Evolutionary conservation across 2,888 invertebrate genomes (phyloP).

Genomic region (Acanthoscelides obtectus): DNA sequence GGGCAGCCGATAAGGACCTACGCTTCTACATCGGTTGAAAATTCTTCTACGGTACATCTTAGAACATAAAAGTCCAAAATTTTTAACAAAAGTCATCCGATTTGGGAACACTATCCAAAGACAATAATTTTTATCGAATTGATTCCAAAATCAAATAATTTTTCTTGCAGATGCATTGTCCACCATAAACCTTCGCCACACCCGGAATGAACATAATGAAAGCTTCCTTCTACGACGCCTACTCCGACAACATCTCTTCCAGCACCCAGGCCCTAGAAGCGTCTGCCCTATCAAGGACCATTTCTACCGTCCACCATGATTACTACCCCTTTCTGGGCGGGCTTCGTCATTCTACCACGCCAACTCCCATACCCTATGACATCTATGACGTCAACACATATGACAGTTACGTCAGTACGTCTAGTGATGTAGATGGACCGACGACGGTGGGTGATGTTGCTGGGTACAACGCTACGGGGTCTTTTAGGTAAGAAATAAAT

Average conservation of each 20-base stretch:
- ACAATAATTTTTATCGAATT: too few relatives aligned
- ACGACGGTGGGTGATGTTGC: constrained; percentile 35
- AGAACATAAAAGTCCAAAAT: too few relatives aligned
- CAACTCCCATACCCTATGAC: constrained; percentile 12
- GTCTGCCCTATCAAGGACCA: constrained; percentile 4
- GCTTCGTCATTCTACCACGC: constrained; percentile 14
- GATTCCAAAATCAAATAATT: too few relatives aligned
- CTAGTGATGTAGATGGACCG: constrained; percentile 32
- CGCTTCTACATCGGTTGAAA: too few relatives aligned
- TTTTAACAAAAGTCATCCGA: too few relatives aligned
- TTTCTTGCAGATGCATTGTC: neutral
- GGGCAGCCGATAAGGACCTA: too few relatives aligned
- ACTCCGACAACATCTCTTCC: constrained; percentile 14
- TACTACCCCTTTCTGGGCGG: constrained; percentile 17
- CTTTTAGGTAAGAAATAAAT: neutral
- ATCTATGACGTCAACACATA: constrained; percentile 39
- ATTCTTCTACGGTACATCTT: too few relatives aligned
- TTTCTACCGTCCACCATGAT: constrained; percentile 10
- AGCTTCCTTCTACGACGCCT: constrained; percentile 32
- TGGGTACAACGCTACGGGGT: constrained; percentile 13
- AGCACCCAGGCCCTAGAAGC: neutral
- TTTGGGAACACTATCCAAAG: too few relatives aligned
- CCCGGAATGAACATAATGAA: constrained; percentile 37
- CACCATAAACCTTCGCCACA: neutral
- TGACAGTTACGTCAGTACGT: constrained; percentile 37